phyloP scores from a whole-genome alignment of 1,140 invertebrate genomes.

The Lineus longissimus region DNA sequence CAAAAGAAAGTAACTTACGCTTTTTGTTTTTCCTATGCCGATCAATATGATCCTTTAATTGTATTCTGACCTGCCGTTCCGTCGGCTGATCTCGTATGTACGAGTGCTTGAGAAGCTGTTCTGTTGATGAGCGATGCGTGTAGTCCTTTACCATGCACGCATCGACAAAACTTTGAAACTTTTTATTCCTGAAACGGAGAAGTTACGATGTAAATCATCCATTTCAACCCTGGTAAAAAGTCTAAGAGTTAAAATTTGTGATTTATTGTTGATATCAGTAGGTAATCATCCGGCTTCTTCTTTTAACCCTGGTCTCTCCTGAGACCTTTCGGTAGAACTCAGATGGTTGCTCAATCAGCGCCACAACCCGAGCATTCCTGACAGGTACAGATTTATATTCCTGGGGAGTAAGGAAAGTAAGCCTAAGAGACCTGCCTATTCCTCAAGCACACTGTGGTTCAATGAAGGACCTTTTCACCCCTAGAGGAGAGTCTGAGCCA shows the following conservation, averaged over 20 bases:
- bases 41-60: constrained; percentile 99
- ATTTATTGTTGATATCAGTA: neutral
- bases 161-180: constrained; percentile 70
- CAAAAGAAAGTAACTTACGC: too few relatives aligned
- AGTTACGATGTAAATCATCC: neutral
- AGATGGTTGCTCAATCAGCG: too few relatives aligned
- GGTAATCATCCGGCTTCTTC: neutral
- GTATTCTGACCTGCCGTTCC: constrained; percentile 94
- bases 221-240: too few relatives aligned
- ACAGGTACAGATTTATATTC: too few relatives aligned
- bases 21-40: constrained; percentile 58
- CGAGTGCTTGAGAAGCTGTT: constrained; percentile 93
- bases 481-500: too few relatives aligned
- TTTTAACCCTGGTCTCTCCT: neutral
- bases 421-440: too few relatives aligned
- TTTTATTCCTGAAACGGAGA: constrained; percentile 48
- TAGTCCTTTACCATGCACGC: constrained; percentile 94
- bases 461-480: too few relatives aligned
- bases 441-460: too few relatives aligned
- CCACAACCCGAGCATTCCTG: too few relatives aligned
- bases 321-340: too few relatives aligned
- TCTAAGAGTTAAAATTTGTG: too few relatives aligned
- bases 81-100: constrained; percentile 98
- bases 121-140: constrained; percentile 95
- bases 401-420: too few relatives aligned